These are phyloP conservation scores for Chloroceryle aenea DNA, from an alignment of 2,113 vertebrate genomes.

Conservation along the genomic window DNA sequence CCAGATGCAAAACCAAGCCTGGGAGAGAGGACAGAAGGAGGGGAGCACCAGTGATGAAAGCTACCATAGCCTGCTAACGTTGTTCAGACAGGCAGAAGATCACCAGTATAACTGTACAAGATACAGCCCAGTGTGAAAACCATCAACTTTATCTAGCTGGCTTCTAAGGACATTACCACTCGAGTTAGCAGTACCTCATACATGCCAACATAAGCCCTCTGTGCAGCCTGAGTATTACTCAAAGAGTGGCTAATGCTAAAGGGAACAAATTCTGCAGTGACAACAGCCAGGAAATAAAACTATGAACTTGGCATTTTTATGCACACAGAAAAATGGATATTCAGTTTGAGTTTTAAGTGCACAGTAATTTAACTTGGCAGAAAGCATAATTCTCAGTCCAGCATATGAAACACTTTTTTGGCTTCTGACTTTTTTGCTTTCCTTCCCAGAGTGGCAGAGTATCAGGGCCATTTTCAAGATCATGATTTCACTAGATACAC, in stretches of 20 bases:
- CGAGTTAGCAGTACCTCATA: background rate
- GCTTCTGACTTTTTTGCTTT: background rate
- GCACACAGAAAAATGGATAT: background rate
- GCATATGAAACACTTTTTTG: background rate
- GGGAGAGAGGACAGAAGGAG: background rate
- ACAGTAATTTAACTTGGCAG: background rate
- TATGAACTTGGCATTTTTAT: background rate
- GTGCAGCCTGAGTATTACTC: background rate
- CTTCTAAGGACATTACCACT: background rate
- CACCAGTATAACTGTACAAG: background rate
- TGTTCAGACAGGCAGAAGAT: background rate
- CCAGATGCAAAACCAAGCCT: background rate
- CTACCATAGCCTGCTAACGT: background rate
- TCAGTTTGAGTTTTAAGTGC: background rate
- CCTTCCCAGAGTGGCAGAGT: background rate
- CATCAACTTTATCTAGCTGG: background rate
- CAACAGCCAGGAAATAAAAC: conserved; percentile 38
- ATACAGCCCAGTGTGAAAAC: background rate
- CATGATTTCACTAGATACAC: background rate
- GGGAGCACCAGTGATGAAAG: background rate
- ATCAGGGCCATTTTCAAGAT: conserved; percentile 3
- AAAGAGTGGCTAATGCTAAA: background rate
- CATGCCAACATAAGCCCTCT: background rate
- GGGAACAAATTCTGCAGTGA: background rate
- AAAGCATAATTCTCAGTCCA: background rate